A percentile compares a stretch with the other conserved stretches of the same genome.
These are phyloP conservation scores for Premnoplex brunnescens DNA, from an alignment of 2,797 vertebrate genomes.

Conservation along the genomic window DNA sequence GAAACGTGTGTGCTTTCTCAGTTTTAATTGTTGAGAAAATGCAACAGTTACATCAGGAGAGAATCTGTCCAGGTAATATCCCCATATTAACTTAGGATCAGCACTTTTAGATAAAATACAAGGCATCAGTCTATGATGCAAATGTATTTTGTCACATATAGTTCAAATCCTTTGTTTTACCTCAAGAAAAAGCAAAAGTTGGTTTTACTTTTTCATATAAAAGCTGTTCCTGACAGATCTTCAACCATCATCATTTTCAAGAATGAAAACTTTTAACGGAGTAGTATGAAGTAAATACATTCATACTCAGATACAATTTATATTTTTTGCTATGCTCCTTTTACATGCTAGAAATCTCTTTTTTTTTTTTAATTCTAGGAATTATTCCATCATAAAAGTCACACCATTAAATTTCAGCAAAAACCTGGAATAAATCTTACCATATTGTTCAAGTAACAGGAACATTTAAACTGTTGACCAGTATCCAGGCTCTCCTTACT, in stretches of 20 bases:
- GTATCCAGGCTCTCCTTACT: neutral
- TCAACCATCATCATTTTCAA: slow-evolving; percentile 26
- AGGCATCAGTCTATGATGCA: neutral
- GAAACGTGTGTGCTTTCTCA: neutral
- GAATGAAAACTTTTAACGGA: slow-evolving; percentile 1
- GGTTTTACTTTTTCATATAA: neutral
- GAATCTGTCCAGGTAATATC: slow-evolving; percentile 19
- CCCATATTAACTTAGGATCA: slow-evolving; percentile 9
- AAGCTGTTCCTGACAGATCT: slow-evolving; percentile 43
- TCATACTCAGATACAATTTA: neutral
- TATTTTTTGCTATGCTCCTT: slow-evolving; percentile 1
- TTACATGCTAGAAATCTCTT: neutral
- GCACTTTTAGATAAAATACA: slow-evolving; percentile 8
- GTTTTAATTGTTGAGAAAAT: neutral
- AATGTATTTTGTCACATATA: slow-evolving; percentile 53
- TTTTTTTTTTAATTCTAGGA: neutral
- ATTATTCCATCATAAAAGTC: neutral
- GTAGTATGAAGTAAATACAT: slow-evolving; percentile 7
- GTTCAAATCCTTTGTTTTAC: slow-evolving; percentile 58
- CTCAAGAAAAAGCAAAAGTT: neutral
- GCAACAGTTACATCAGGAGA: neutral
- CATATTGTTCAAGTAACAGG: neutral
- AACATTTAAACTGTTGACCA: neutral
- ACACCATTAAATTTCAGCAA: neutral
- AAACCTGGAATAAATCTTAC: neutral